phyloP scores from a whole-genome alignment of 1,140 invertebrate species.

The Solenopsis fugax region DNA sequence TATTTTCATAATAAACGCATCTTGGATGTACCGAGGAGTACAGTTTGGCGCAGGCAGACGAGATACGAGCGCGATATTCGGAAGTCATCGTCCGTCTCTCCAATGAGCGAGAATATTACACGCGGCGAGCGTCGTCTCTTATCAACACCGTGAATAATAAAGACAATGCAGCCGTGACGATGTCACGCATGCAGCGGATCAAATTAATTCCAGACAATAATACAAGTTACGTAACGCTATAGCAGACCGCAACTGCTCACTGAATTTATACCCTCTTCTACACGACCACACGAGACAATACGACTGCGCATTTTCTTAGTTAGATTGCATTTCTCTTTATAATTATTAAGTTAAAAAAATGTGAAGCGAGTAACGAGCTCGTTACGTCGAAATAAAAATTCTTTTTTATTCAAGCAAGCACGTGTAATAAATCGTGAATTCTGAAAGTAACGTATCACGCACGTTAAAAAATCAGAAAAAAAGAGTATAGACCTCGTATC shows the following conservation, averaged over 20 bases:
- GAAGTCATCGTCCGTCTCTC: conserved; percentile 41
- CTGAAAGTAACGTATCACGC: background rate
- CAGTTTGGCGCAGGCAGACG: background rate
- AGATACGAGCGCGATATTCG: conserved; percentile 23
- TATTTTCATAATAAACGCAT: conserved; percentile 66
- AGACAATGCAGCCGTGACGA: background rate
- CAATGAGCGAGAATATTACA: conserved; percentile 19
- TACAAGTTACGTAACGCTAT: background rate
- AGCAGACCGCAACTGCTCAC: background rate
- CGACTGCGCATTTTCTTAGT: background rate
- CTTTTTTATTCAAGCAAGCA: background rate
- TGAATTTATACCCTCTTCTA: background rate
- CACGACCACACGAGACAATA: background rate
- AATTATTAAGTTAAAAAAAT: background rate
- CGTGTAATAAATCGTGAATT: background rate
- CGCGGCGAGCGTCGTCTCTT: background rate
- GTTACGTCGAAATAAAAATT: background rate
- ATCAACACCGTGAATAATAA: conserved; percentile 16
- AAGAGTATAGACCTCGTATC: too few relatives aligned
- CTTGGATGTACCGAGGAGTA: conserved; percentile 29
- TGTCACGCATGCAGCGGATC: background rate
- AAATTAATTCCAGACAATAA: conserved; percentile 21
- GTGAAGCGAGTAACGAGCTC: background rate
- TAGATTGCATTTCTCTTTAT: too few relatives aligned
- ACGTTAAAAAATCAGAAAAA: background rate